Conservation (phyloP, 2,888 invertebrate genomes). For the Watsonalla cultraria region DNA sequence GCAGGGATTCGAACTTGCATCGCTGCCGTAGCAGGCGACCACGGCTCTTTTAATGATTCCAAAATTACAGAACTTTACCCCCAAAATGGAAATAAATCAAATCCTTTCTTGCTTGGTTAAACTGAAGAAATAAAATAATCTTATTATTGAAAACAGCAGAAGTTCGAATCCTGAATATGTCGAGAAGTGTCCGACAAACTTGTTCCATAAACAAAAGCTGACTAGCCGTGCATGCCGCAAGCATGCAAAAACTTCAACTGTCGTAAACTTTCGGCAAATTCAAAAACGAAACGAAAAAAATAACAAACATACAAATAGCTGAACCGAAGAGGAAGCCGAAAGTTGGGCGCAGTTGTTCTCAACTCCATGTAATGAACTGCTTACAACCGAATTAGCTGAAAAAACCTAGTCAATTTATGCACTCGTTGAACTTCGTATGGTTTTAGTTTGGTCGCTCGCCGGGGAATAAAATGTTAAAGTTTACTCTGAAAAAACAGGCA, state of each 20-base stretch:
- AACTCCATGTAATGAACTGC: constrained; percentile 40
- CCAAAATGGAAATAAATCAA: too few species aligned
- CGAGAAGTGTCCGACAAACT: neutral
- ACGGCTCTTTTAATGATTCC: too few species aligned
- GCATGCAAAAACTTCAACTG: neutral
- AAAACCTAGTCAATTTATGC: constrained; percentile 11
- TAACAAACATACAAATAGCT: constrained; percentile 21
- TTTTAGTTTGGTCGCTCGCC: neutral
- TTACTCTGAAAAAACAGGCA: neutral
- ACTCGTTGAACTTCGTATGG: neutral
- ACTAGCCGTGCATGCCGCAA: neutral
- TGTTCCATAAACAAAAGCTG: neutral
- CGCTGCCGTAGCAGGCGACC: too few species aligned
- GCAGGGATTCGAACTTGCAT: too few species aligned
- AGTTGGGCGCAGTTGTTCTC: constrained; percentile 24
- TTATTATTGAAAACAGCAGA: neutral
- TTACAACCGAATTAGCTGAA: constrained; percentile 28
- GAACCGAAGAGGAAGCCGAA: constrained; percentile 12
- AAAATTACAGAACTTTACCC: too few species aligned
- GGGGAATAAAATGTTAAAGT: neutral
- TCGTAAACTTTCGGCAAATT: neutral
- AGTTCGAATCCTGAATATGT: neutral
- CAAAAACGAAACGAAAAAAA: constrained; percentile 7
- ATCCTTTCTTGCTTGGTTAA: too few species aligned
- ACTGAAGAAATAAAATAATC: neutral